Evolutionary conservation across 1,140 invertebrate genomes (phyloP), one percentile per base, ranked within the genome.

Genomic region (Meloidogyne exigua): DNA sequence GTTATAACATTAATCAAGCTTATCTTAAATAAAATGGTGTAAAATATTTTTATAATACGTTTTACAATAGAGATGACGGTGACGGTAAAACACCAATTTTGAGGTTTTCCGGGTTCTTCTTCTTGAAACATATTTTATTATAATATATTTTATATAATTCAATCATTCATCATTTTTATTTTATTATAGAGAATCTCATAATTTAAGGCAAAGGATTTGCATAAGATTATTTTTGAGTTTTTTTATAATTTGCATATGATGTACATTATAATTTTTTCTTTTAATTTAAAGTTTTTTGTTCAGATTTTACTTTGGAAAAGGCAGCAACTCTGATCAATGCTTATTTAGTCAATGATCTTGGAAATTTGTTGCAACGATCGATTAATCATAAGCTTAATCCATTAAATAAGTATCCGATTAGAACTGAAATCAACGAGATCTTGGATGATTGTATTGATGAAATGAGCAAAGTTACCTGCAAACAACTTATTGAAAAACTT

Each of bases 71-170:
- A n/a, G 36, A 81, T 81, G 66, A 81, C 66, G 12, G 26, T 32
- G 64, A 83, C 72, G 0, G 78, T 80, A 11, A 65, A 64, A 39
- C 82, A 75, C 81, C 81, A 79, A 73, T 80, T 76, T 64, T 63
- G 32, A n/a, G 80, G 78, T 67, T 77, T 80, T 12, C 78, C 77
- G 13, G 74, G 68, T 74, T 83, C 72, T 36, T 25, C 64, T 49
- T 77, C 82, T n/a, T 83, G 72, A 66, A 80, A 82, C 81, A 83
- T 80, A 65, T 76, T 42, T 32, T 32, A 3, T 2, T 10, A 39
- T 9, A 39, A 9, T 39, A 39, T 39, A 36, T 12, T 57, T 4
- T 57, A n/a, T 57, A 21, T n/a, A n/a, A 57, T 57, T 57, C 49
- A 21, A n/a, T 57, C 49, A 57, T 57, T 21, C 18, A 57, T n/a